Conservation (phyloP, 1,140 invertebrate species). For the Pachyrhynchus sulphureomaculatus region DNA sequence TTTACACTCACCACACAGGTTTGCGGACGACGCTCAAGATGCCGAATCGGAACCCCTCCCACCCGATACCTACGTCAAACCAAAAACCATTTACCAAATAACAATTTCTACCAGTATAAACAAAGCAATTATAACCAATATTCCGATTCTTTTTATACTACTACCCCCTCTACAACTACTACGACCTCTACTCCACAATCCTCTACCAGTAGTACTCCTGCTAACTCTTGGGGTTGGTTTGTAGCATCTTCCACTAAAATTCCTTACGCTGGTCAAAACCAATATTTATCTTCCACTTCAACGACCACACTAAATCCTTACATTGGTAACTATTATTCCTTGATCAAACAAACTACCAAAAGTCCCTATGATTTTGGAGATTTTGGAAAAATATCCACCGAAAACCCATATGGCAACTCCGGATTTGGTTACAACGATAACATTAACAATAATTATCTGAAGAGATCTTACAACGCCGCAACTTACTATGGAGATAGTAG, state of each 20-base stretch:
- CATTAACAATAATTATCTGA: constrained; percentile 52
- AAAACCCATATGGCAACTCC: constrained; percentile 31
- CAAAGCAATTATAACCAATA: constrained; percentile 23
- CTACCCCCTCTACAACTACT: constrained; percentile 18
- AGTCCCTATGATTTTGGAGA: constrained; percentile 53
- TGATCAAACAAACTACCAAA: constrained; percentile 46
- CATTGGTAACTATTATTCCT: constrained; percentile 45
- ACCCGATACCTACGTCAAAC: constrained; percentile 19
- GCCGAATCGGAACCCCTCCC: constrained; percentile 3
- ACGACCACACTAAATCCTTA: constrained; percentile 34
- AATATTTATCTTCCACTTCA: constrained; percentile 27
- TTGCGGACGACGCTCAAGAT: constrained; percentile 43
- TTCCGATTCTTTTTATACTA: constrained; percentile 6
- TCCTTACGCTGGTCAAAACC: constrained; percentile 57
- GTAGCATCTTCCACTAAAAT: constrained; percentile 46
- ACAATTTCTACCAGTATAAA: constrained; percentile 24
- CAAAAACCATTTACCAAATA: constrained; percentile 36
- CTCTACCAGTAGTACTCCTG: constrained; percentile 7
- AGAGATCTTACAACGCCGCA: constrained; percentile 50
- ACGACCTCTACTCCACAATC: background rate
- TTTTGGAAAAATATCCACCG: constrained; percentile 43
- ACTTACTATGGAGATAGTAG: constrained; percentile 47
- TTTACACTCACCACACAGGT: constrained; percentile 34
- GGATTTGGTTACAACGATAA: constrained; percentile 41
- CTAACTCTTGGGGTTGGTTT: constrained; percentile 26